Evolutionary conservation across 2,797 vertebrate genomes (phyloP).

Genomic region (Malacoctenus gilli): DNA sequence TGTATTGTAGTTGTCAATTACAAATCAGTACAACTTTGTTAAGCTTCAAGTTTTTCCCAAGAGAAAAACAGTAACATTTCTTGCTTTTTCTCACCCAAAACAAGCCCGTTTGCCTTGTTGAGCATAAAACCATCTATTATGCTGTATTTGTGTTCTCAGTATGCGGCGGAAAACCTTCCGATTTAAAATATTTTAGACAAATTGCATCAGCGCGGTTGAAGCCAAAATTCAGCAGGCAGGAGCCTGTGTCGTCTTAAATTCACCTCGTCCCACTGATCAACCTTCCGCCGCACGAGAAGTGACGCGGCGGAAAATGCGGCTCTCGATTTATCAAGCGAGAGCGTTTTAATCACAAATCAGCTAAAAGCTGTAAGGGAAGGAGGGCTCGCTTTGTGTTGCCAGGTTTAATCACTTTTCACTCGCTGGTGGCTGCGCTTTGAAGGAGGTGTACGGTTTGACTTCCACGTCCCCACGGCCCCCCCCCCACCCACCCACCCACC

Average conservation of each 20-base stretch:
- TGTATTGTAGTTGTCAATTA: not conserved
- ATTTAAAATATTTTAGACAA: conserved; percentile 36
- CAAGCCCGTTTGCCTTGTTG: too few species aligned
- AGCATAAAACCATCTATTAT: too few species aligned
- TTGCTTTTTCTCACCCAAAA: too few species aligned
- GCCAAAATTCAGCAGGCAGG: conserved; percentile 13
- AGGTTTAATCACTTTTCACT: conserved; percentile 52
- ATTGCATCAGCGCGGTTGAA: conserved; percentile 15
- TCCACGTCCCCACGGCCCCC: conserved; percentile 1
- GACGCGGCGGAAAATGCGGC: conserved; percentile 31
- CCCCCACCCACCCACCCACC: too few species aligned
- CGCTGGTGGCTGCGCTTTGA: conserved; percentile 34
- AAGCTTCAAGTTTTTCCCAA: too few species aligned
- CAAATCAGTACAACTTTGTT: not conserved
- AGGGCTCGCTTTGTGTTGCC: conserved; percentile 26
- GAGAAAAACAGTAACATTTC: too few species aligned
- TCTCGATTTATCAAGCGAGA: conserved; percentile 28
- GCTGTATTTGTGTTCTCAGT: too few species aligned
- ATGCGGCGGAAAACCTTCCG: too few species aligned
- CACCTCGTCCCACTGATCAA: conserved; percentile 6
- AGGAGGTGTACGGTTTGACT: conserved; percentile 23
- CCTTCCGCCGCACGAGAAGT: conserved; percentile 8
- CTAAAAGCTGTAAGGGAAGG: conserved; percentile 25
- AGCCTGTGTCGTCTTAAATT: not conserved
- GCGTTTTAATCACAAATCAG: conserved; percentile 39